Base-by-base conservation (phyloP, 2,797 vertebrate genomes). In the Huso huso region DNA sequence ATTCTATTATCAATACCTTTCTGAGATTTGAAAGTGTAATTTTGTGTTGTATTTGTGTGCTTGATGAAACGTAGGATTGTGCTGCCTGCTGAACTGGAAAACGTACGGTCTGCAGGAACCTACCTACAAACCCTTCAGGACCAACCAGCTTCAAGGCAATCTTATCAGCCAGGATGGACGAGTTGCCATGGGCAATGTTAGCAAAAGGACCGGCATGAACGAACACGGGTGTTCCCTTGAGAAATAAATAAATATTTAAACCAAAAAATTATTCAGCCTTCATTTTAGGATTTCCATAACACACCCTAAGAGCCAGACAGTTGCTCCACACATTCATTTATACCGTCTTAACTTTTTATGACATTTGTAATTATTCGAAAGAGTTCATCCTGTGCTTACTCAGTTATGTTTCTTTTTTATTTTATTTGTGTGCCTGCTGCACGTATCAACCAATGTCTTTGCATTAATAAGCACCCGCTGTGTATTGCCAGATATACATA, bases 121-220 rank as follows among this genome's bases (percentile, higher is more conserved):
- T 84, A 97, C 96, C 97, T 61, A 99, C 96, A 86, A 97, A 99
- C 15, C 96, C 96, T 0, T 95, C 86, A 0, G 93, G 90, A 64
- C 97, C 97, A 49, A 98, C 97, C 63, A 99, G 86, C 78, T 99
- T 99, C 81, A 99, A 78, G 8, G 97, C 97, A 51, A 99, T 93
- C 83, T 95, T 95, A 84, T 99, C 97, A 66, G 97, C 96, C 77
- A 99, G 78, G 79, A 99, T 92, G 9, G 97, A 99, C 4, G 97
- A 99, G 83, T 99, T 99, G 49, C 97, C 97, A n/a, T 99, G 97
- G 60, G 97, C 96, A 5, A 99, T 99, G 82, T 99, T 99, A 76
- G 97, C 97, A 74, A 99, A 99, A 0, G 97, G 97, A 67, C 97
- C 97, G 0, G 97, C 97, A 0, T 99, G 97, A 68, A 99, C 94